Percentiles rank a stretch among this genome's conserved stretches.
Evolutionary conservation across 2,888 invertebrate species (phyloP).

Genomic region (Harpalus rubripes): DNA sequence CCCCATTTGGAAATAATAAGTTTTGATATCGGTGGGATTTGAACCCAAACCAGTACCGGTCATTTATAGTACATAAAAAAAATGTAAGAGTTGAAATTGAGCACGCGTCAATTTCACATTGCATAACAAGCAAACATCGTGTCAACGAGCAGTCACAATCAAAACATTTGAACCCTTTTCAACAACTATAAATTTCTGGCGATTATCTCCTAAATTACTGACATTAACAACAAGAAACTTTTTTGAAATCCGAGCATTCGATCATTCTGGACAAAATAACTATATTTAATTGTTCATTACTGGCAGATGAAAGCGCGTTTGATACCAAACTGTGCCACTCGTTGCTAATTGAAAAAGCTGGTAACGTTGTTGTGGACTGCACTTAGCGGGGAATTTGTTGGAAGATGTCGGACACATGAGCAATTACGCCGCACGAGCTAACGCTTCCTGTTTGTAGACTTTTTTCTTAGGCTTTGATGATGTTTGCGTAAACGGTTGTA

Average conservation of each 20-base stretch:
- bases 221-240: slow-evolving; percentile 13
- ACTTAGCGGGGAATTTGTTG: slow-evolving; percentile 45
- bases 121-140: slow-evolving; percentile 16
- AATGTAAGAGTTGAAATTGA: slow-evolving; percentile 3
- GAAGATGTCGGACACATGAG: slow-evolving; percentile 37
- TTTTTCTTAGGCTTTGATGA: slow-evolving; percentile 12
- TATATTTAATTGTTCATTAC: slow-evolving; percentile 51
- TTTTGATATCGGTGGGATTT: no score
- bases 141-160: slow-evolving; percentile 10
- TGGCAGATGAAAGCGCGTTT: slow-evolving; percentile 42
- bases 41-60: not conserved
- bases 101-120: slow-evolving; percentile 24
- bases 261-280: slow-evolving; percentile 33
- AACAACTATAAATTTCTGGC: slow-evolving; percentile 12
- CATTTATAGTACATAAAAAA: not conserved
- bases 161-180: slow-evolving; percentile 45
- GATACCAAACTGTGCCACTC: slow-evolving; percentile 55
- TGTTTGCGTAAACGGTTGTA: slow-evolving; percentile 45
- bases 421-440: slow-evolving; percentile 43
- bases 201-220: slow-evolving; percentile 18
- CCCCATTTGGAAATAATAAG: no score
- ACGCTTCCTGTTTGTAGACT: slow-evolving; percentile 42
- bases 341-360: slow-evolving; percentile 60
- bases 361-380: slow-evolving; percentile 13
- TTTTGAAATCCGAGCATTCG: slow-evolving; percentile 24